Base-by-base conservation (phyloP, 2,888 invertebrate genomes). In the Cephus runcator region DNA sequence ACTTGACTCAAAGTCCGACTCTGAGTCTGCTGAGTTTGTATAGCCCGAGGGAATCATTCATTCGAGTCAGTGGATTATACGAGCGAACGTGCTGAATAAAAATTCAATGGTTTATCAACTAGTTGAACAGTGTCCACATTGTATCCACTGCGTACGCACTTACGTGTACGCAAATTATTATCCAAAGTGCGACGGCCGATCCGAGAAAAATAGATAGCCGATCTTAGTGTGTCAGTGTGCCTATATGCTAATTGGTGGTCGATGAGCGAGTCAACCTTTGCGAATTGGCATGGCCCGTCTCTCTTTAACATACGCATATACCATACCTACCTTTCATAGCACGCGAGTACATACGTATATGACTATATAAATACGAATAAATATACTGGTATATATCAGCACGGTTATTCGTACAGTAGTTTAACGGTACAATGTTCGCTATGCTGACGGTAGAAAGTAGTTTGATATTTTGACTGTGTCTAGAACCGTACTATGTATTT, bases 211-310 rank as follows among this genome's bases (percentile, higher is more conserved):
- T 83, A 85, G 88, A 87, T 87, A 86, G 77, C 76, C 73, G 85
- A 87, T 87, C 85, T 89, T 89, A 90, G 89, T 89, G 80, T 89
- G 89, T 89, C 89, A 89, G 89, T 89, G 88, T 89, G 90, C 82
- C 89, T 89, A 87, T 90, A 89, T 90, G 89, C 89, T 89, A 89
- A 89, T 90, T 86, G 73, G 82, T 74, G 78, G 82, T 77, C 79
- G 81, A 83, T 76, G 84, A 84, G 79, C 81, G 79, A 82, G 73
- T 83, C 82, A 83, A 81, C 79, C 79, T 80, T 81, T 78, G 79
- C 80, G 83, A 83, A 85, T 85, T 81, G 81, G 77, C 82, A 79
- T 83, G 79, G 75, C 78, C 40, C 69, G 69, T 82, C 69, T 56
- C 56, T 56, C 56, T 56, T 56, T 56, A 56, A 23, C 56, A 56